Conservation (phyloP, 2,888 invertebrate genomes). For the Conchocele bisecta region DNA sequence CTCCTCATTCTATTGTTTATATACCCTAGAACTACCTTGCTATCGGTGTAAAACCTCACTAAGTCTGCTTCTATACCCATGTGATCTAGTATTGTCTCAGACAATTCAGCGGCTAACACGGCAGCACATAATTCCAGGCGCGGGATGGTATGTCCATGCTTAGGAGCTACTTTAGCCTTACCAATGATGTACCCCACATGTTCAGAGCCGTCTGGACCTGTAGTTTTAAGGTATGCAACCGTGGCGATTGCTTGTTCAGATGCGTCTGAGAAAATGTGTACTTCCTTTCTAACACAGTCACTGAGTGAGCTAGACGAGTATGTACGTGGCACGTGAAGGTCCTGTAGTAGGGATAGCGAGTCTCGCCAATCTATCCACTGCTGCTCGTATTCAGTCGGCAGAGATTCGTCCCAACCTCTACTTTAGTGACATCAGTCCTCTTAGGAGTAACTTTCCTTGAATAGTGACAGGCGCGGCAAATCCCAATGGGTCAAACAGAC, state of each 20-base stretch:
- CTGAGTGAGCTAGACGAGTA: slow-evolving; percentile 12
- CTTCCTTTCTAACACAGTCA: slow-evolving; percentile 6
- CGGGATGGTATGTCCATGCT: slow-evolving; percentile 51
- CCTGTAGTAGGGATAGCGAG: not conserved
- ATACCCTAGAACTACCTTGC: slow-evolving; percentile 55
- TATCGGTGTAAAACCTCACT: slow-evolving; percentile 50
- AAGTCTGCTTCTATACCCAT: slow-evolving; percentile 20
- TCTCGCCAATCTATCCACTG: not conserved
- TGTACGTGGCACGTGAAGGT: slow-evolving; percentile 21
- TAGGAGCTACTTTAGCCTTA: slow-evolving; percentile 58
- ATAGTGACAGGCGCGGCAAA: slow-evolving; percentile 49
- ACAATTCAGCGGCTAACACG: slow-evolving; percentile 51
- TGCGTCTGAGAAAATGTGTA: slow-evolving; percentile 61
- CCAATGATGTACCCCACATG: slow-evolving; percentile 54
- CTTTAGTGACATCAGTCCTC: slow-evolving; percentile 28
- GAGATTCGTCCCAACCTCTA: slow-evolving; percentile 44
- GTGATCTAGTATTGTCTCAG: slow-evolving; percentile 22
- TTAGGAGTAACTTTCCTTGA: slow-evolving; percentile 44
- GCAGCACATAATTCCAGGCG: slow-evolving; percentile 60
- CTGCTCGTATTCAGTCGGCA: slow-evolving; percentile 1
- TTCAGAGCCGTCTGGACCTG: not conserved
- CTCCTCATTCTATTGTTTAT: slow-evolving; percentile 43
- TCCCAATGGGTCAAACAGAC: slow-evolving; percentile 53
- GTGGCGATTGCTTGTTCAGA: slow-evolving; percentile 61
- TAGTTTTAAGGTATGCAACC: slow-evolving; percentile 48